Evolutionary conservation across 2,888 invertebrate genomes (phyloP).

Genomic region (Cheilosia urbana): DNA sequence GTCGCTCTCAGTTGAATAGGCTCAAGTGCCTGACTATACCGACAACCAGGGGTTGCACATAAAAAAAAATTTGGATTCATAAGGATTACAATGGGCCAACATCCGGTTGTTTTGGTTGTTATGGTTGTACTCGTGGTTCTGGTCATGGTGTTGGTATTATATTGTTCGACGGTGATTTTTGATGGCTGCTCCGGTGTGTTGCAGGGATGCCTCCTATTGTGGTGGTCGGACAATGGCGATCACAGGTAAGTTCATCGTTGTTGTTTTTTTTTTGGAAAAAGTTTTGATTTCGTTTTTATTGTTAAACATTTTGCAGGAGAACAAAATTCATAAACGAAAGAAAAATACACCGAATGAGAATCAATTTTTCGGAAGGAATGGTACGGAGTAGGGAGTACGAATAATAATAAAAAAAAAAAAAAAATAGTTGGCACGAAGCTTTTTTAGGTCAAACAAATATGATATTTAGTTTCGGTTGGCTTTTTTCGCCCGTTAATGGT

Average conservation of each 20-base stretch:
- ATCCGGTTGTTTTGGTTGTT: constrained; percentile 41
- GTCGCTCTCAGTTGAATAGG: constrained; percentile 61
- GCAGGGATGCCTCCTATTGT: constrained; percentile 9
- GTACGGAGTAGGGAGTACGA: not conserved
- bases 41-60: constrained; percentile 23
- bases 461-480: not conserved
- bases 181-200: constrained; percentile 26
- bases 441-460: constrained; percentile 53
- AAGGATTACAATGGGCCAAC: constrained; percentile 72
- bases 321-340: constrained; percentile 48
- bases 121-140: constrained; percentile 39
- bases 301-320: constrained; percentile 32
- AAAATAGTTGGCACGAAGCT: constrained; percentile 26
- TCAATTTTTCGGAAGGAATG: constrained; percentile 26
- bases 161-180: constrained; percentile 45
- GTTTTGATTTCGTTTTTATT: constrained; percentile 18
- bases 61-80: constrained; percentile 50
- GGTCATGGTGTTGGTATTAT: constrained; percentile 49
- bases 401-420: not conserved
- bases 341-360: constrained; percentile 38
- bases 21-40: constrained; percentile 29
- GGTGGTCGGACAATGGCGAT: constrained; percentile 58
- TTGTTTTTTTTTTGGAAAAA: constrained; percentile 10
- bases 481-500: not conserved
- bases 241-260: constrained; percentile 54